Conservation (phyloP, 2,113 vertebrate genomes). For the Pollimyrus isidori region DNA sequence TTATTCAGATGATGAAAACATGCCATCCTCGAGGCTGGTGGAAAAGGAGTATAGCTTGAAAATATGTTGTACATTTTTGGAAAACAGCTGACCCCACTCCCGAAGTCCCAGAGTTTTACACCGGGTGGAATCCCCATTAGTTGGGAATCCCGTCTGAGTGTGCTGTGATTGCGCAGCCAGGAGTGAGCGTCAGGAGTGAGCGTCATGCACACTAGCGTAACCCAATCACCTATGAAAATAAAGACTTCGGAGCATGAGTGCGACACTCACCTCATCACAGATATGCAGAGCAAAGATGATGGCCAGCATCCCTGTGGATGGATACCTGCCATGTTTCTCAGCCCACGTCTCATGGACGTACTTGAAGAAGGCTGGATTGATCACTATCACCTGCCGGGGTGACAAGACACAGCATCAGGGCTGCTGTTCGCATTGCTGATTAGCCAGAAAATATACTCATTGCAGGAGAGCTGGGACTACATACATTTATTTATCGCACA, state of each 20-base stretch:
- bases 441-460: neutral
- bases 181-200: neutral
- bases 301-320: constrained; percentile 66
- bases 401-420: neutral
- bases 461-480: neutral
- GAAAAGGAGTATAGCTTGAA: neutral
- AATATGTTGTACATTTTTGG: neutral
- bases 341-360: constrained; percentile 63
- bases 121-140: neutral
- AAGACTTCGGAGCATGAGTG: neutral
- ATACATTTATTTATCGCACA: neutral
- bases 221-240: neutral
- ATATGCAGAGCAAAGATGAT: constrained; percentile 63
- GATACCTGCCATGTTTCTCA: constrained; percentile 60
- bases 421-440: neutral
- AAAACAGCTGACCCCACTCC: neutral
- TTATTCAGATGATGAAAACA: neutral
- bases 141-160: neutral
- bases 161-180: neutral
- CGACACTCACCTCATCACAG: constrained; percentile 60
- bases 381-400: constrained; percentile 54
- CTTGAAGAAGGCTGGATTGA: constrained; percentile 63
- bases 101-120: neutral
- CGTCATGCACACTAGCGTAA: neutral
- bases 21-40: neutral